Conservation (phyloP, 2,888 invertebrate genomes). For the Zygaena filipendulae region DNA sequence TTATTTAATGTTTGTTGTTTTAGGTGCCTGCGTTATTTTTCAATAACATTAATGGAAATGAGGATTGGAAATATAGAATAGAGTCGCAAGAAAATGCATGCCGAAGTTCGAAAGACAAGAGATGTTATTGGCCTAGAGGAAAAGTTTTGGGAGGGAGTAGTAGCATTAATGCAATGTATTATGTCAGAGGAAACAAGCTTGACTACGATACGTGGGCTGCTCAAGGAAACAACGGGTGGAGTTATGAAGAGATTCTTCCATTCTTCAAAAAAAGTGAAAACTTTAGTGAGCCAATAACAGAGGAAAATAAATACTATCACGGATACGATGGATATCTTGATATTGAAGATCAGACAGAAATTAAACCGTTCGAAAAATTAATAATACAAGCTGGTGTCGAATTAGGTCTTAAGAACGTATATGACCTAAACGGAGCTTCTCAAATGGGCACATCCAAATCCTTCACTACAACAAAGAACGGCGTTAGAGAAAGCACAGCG, state of each 20-base stretch:
- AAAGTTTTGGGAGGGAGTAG: conserved; percentile 65
- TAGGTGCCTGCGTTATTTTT: conserved; percentile 17
- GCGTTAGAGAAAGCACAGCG: conserved; percentile 64
- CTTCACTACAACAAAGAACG: conserved; percentile 55
- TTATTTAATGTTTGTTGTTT: conserved; percentile 6
- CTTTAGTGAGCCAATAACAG: conserved; percentile 8
- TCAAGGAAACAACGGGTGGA: conserved; percentile 51
- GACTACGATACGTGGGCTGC: conserved; percentile 35
- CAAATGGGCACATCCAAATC: conserved; percentile 68
- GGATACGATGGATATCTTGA: conserved; percentile 26
- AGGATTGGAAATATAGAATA: conserved; percentile 60
- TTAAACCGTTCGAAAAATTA: conserved; percentile 12
- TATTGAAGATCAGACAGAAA: conserved; percentile 23
- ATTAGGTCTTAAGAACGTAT: conserved; percentile 51
- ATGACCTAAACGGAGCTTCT: conserved; percentile 45
- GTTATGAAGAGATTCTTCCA: conserved; percentile 25
- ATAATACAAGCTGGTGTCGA: conserved; percentile 32
- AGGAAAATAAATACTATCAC: conserved; percentile 17
- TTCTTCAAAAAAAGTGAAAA: conserved; percentile 22
- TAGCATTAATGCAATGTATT: conserved; percentile 57
- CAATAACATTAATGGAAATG: conserved; percentile 13
- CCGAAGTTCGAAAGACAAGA: conserved; percentile 26
- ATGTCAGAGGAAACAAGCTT: conserved; percentile 44
- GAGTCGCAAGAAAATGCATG: conserved; percentile 31
- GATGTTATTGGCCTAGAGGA: conserved; percentile 60